Percentiles rank a stretch among this genome's conserved stretches.
Conservation (phyloP, 2,888 invertebrate genomes). For the Acanthosoma haemorrhoidale region DNA sequence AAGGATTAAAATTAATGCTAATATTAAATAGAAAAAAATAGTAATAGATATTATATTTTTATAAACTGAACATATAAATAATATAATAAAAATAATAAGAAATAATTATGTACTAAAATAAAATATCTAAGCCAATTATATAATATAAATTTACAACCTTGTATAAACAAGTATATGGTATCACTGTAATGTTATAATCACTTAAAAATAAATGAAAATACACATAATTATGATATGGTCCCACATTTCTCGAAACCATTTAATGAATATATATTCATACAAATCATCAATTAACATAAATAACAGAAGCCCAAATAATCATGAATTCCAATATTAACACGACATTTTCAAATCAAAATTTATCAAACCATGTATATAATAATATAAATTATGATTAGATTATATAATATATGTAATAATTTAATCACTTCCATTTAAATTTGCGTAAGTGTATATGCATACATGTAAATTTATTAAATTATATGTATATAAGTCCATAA, state of each 20-base stretch:
- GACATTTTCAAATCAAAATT: no score
- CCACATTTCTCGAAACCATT: neutral
- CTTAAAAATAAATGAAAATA: neutral
- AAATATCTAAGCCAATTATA: neutral
- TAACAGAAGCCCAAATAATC: neutral
- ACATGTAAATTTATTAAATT: neutral
- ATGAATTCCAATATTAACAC: neutral
- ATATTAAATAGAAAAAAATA: conserved; percentile 1
- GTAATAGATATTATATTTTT: conserved; percentile 14
- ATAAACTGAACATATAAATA: conserved; percentile 12
- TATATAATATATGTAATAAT: neutral
- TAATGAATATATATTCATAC: neutral
- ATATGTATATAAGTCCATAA: no score
- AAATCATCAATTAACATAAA: neutral
- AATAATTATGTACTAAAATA: neutral
- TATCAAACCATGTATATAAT: neutral
- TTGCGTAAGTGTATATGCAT: neutral
- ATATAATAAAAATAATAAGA: neutral
- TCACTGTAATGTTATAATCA: neutral
- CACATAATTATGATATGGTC: neutral
- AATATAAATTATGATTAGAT: neutral
- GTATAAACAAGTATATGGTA: neutral
- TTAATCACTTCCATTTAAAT: neutral
- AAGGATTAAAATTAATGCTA: neutral
- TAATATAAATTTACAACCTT: neutral